Conservation (phyloP, 92 coral and sea anemone species). For the Siderastrea siderea region DNA sequence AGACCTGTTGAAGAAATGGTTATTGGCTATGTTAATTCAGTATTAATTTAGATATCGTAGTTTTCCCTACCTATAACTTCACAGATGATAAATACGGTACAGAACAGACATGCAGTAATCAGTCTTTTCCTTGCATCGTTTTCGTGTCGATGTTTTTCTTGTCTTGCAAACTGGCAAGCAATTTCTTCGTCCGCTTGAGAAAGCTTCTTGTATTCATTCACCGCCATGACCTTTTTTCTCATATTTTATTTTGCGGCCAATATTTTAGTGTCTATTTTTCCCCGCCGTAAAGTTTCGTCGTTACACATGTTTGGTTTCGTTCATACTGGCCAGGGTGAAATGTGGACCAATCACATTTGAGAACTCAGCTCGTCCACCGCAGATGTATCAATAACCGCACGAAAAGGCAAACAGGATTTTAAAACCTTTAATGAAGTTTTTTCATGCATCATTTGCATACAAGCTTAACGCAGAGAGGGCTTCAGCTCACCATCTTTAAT, state of each 20-base stretch:
- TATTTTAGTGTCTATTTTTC: background rate
- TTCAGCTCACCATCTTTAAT: background rate
- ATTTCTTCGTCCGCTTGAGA: constrained; percentile 36
- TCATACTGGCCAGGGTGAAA: background rate
- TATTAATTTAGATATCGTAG: background rate
- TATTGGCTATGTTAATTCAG: background rate
- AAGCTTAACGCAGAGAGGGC: background rate
- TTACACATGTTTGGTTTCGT: background rate
- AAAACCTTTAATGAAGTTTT: background rate
- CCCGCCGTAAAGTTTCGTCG: background rate
- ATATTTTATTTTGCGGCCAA: constrained; percentile 13
- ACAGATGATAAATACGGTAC: constrained; percentile 76
- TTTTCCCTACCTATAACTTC: constrained; percentile 77
- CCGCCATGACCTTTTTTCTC: constrained; percentile 21
- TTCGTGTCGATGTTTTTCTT: constrained; percentile 23
- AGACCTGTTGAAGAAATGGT: background rate
- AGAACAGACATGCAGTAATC: constrained; percentile 72
- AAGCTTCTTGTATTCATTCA: constrained; percentile 27
- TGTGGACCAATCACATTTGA: constrained; percentile 25
- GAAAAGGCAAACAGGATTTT: background rate
- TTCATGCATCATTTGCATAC: constrained; percentile 16
- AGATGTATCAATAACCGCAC: constrained; percentile 22
- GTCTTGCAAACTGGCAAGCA: constrained; percentile 17
- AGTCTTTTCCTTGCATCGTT: constrained; percentile 66
- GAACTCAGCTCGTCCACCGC: background rate